Base-by-base conservation (phyloP, 1,140 invertebrate genomes). In the Drosophila quadrilineata region DNA sequence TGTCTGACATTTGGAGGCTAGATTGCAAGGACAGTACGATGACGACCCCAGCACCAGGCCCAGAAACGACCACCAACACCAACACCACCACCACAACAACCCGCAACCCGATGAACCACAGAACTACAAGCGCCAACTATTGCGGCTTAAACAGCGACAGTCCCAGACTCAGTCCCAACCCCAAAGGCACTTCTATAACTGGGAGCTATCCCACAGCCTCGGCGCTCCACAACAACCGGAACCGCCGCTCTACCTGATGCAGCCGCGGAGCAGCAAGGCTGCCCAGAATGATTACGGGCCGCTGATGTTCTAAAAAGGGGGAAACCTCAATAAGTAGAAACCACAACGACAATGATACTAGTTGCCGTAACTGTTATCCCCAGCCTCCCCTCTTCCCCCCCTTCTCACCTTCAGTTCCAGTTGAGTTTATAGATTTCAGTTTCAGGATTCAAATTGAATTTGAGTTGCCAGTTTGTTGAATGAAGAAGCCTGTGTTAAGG, bases 1-100 rank as follows among this genome's bases (percentile, higher is more conserved):
- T 87, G 87, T 89, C 79, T 90, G 89, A 90, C 87, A 90, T 85
- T 88, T 88, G 86, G 88, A 87, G 88, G 87, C 87, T 68, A 67
- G 79, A 87, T 87, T 89, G 74, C 87, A 89, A 82, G 57, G 87
- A 88, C 82, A 87, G 69, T 76, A 86, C 67, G 79, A 80, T 46
- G 80, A 79, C 60, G 80, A 79, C 79, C 74, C 74, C 75, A 66
- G 67, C 60, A 70, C 59, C 67, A 84, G 75, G 80, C 79, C 74
- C 79, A 86, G 70, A 79, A 86, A 69, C 63, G 77, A 82, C 43
- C 60, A 75, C 21, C 57, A 62, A 19, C 54, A 53, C n/a, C 68
- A 65, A 58, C 8, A 24, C 38, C 49, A 74, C 14, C 46, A 75
- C 22, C 52, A 54, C 8, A 36, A 17, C 22, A n/a, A 56, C 24